These are phyloP conservation scores for Therioaphis trifolii DNA, from an alignment of 2,888 invertebrate genomes.

Conservation along the genomic window DNA sequence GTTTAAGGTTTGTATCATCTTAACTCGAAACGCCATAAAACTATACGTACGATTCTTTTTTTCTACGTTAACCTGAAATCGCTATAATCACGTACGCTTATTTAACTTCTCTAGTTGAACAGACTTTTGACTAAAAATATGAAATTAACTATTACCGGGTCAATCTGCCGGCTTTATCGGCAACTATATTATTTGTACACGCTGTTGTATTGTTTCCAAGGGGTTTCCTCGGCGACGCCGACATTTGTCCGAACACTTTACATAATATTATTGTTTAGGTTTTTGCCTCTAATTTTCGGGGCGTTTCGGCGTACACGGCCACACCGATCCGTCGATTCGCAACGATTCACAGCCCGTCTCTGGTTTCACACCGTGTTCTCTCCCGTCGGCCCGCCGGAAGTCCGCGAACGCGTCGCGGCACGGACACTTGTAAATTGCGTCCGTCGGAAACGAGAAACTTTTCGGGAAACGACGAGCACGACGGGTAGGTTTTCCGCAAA, in stretches of 20 bases:
- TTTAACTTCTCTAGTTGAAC: not conserved
- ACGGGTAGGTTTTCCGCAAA: not conserved
- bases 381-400: not conserved
- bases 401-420: not conserved
- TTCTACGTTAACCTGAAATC: not conserved
- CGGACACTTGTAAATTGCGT: slow-evolving; percentile 15
- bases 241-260: not conserved
- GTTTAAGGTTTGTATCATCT: not conserved
- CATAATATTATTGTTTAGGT: not conserved
- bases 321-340: too few species aligned
- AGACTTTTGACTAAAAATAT: not conserved
- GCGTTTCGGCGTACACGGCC: too few species aligned
- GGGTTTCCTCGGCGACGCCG: not conserved
- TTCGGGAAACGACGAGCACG: not conserved
- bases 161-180: not conserved
- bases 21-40: not conserved
- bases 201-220: not conserved
- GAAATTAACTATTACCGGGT: not conserved
- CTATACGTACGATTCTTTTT: not conserved
- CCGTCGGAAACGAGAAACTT: not conserved
- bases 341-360: too few species aligned
- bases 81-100: not conserved
- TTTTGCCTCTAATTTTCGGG: not conserved
- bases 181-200: too few species aligned
- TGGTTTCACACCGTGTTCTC: not conserved